Conservation (phyloP, 2,113 vertebrate species). For the Rhinopithecus roxellana region DNA sequence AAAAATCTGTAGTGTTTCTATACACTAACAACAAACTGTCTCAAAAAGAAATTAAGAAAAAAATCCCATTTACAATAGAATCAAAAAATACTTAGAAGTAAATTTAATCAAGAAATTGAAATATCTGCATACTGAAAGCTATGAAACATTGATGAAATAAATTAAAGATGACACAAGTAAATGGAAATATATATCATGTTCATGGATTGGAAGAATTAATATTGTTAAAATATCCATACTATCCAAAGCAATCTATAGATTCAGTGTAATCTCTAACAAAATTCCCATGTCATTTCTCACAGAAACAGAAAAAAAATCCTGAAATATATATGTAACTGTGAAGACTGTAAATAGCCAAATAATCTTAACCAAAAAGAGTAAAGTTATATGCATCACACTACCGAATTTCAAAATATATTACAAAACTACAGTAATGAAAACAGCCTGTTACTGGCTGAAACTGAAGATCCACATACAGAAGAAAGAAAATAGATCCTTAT, state of each 20-base stretch:
- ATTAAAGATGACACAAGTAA: background rate
- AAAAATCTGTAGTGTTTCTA: background rate
- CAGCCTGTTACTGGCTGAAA: background rate
- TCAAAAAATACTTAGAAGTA: background rate
- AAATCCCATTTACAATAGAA: background rate
- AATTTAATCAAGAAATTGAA: background rate
- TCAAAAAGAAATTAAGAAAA: background rate
- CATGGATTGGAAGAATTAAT: background rate
- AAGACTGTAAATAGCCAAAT: background rate
- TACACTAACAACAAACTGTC: background rate
- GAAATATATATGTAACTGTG: background rate
- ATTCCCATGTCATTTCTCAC: background rate
- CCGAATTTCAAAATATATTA: background rate
- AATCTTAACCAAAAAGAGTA: background rate
- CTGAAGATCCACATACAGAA: background rate
- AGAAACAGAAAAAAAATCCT: background rate
- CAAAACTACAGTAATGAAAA: background rate
- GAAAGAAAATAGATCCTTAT: background rate
- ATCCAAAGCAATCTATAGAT: background rate
- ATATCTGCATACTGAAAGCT: background rate
- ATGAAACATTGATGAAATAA: background rate
- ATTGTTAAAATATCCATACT: background rate
- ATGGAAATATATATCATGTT: background rate
- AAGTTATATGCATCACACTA: background rate
- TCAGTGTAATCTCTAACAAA: background rate